Base-by-base conservation (phyloP, 2,888 invertebrate species). In the Leucoma salicis region DNA sequence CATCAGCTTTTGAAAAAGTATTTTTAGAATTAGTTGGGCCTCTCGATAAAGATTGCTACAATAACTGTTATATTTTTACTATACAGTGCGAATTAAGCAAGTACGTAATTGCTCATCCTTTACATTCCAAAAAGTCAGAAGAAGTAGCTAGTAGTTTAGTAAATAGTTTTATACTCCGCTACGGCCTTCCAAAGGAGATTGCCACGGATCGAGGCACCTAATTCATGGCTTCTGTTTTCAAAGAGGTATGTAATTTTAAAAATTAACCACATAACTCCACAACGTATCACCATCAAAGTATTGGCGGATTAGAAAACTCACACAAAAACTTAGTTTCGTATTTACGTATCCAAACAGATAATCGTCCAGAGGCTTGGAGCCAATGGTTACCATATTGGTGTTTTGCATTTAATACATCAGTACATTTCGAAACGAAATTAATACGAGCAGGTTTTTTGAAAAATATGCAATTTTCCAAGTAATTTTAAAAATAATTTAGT, bases 1-100 rank as follows among this genome's bases (percentile, higher is more conserved):
- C 1, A 11, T 11, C 11, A 4, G 4, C 27, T 4, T 27, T 27
- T 10, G 27, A 27, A 10, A 27, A 10, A 27, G 11, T 27, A 95
- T 27, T n/a, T 27, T 11, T 27, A 11, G 27, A 27, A 4, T n/a
- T 27, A 27, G 27, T 27, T n/a, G 27, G 27, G 11, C 27, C 27
- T n/a, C n/a, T n/a, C 8, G 7, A 27, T 27, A 27, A 21, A 10
- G 27, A 27, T n/a, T n/a, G 4, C n/a, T 27, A 2, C 28, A 35
- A 12, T 32, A 37, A 40, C 25, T 15, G n/a, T 12, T 40, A 46
- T 31, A 36, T 37, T 24, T 16, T 46, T 15, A 41, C 39, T 1
- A 11, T 46, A 25, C 39, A 42, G 14, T 40, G 36, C 14, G 31
- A 37, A 10, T 6, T 47, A 5, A 39, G 31, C 24, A 41, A 43